Base-by-base conservation (phyloP, 2,888 invertebrate genomes). In the Polyommatus icarus region DNA sequence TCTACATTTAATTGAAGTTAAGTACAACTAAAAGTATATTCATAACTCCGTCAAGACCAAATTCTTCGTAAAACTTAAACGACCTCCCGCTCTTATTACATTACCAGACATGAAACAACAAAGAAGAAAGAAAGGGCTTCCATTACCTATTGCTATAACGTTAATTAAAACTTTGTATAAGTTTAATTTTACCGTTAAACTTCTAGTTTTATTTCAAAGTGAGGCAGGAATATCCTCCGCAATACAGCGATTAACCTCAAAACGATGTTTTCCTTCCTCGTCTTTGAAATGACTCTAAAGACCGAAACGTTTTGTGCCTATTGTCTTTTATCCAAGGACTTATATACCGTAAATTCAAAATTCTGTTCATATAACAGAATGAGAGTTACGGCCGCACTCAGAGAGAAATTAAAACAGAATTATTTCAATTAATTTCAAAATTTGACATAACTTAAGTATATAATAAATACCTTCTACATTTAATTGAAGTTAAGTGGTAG, bases 121-220 rank as follows among this genome's bases (percentile, higher is more conserved):
- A 72, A 36, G 15, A 20, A 24, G 29, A 15, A 54, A 4, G 7
- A 46, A 73, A 73, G 7, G 6, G 20, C 46, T 46, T 40, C 46
- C 12, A 73, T 46, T 46, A 46, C 18, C 73, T 78, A 50, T 71
- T n/a, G 36, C 57, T 80, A 12, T 67, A 67, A 32, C 15, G 67
- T 75, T 77, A 76, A 80, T 80, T 79, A 80, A 80, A 78, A 81
- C 75, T 78, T 81, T 61, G n/a, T 76, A 71, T 78, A 78, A 80
- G 78, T 61, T 76, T 76, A 75, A 77, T 76, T 76, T 77, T 72
- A 57, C 24, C 50, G 61, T 77, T 73, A 61, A 61, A 61, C 61
- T 61, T 61, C 61, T 79, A 80, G 77, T 67, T 76, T 76, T 73
- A 76, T 76, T 76, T 76, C 76, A 59, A n/a, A 61, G 61, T 76